Base-by-base conservation (phyloP, 2,113 vertebrate species). In the Cricetomys ansorgei region DNA sequence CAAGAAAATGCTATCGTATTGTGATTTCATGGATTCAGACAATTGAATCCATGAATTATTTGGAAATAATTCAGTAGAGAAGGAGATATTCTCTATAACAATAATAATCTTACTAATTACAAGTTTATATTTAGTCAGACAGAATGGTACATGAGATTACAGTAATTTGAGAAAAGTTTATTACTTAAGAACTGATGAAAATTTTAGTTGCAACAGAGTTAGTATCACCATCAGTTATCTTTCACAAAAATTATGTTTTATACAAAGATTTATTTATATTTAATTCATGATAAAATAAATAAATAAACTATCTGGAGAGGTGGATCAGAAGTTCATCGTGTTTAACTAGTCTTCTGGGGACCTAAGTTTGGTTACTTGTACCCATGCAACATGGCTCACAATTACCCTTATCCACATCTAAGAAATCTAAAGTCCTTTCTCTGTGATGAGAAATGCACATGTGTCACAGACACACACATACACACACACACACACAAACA, bases 151-250 rank as follows among this genome's bases (percentile, higher is more conserved):
- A 48, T 76, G 19, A 79, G n/a, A 53, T 2, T 65, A 1, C 5
- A 86, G 12, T 81, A 55, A 59, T 94, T 89, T 88, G 16, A 4
- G 89, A 91, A 75, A 50, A n/a, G 25, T 79, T 86, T 89, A 50
- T 53, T 29, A 75, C 27, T 7, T 1, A 21, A n/a, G 23, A 97
- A 92, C 0, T 89, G 57, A 53, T 45, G 7, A 87, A 1, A 25
- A 65, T 31, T 89, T 92, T 50, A 57, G 4, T 92, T 94, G 17
- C 80, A 23, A 53, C 31, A 53, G 6, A 73, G 53, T 88, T 53
- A 86, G 45, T 31, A 75, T 0, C 5, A 55, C 1, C 67, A 12
- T 81, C 34, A 23, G 62, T 4, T 55, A 17, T 34, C 19, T 76
- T 89, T 6, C 5, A 73, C 15, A 88, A 67, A 50, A 88, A 55